Evolutionary conservation across 2,113 vertebrate genomes (phyloP).

Genomic region (Mustelus asterias): DNA sequence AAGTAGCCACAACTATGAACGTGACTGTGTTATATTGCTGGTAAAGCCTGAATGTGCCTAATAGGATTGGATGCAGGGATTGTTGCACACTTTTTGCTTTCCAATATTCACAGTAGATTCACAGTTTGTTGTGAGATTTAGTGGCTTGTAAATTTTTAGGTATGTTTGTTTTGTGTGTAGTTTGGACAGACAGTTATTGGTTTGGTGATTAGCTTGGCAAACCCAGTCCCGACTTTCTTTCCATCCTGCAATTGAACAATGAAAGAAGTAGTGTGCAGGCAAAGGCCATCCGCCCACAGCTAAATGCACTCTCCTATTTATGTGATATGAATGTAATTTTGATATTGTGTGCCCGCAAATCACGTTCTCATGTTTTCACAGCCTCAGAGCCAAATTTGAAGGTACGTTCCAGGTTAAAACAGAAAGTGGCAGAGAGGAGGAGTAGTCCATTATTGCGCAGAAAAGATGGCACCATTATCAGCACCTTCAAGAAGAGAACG

Average conservation of each 20-base stretch:
- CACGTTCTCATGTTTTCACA: conserved; percentile 28
- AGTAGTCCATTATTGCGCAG: conserved; percentile 35
- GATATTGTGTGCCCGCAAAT: background rate
- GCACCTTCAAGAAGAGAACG: conserved; percentile 35
- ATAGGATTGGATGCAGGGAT: background rate
- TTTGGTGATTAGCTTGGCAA: background rate
- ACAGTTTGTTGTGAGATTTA: background rate
- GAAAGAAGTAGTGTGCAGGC: too few relatives aligned
- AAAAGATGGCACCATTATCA: conserved; percentile 36
- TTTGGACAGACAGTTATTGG: background rate
- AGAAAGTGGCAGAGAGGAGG: conserved; percentile 37
- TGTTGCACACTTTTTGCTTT: background rate
- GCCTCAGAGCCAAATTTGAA: conserved; percentile 37
- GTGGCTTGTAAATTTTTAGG: background rate
- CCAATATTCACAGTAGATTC: background rate
- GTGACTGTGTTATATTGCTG: background rate
- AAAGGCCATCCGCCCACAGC: background rate
- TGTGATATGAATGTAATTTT: background rate
- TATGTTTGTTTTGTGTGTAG: background rate
- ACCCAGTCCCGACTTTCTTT: background rate
- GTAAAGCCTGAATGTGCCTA: background rate
- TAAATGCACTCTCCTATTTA: background rate
- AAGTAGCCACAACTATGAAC: background rate
- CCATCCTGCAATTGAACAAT: background rate
- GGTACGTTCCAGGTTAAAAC: conserved; percentile 36